Percentiles rank a stretch among this genome's conserved stretches.
Evolutionary conservation across 1,140 invertebrate genomes (phyloP).

Genomic region (Orius insidiosus): DNA sequence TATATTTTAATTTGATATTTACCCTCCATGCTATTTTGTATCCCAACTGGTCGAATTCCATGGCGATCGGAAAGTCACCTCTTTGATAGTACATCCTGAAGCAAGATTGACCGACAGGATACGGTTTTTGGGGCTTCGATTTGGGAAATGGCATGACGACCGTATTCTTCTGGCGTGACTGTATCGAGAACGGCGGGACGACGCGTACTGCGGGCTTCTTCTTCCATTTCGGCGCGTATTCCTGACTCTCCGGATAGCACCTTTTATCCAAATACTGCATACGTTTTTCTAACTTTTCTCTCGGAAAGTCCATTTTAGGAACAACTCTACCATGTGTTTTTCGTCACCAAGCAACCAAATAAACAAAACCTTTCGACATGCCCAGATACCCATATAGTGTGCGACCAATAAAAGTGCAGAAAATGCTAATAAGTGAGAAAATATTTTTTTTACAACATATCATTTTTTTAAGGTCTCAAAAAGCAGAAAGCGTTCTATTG

Average conservation of each 20-base stretch:
- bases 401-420: no score
- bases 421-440: no score
- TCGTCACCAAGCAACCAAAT: no score
- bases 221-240: background rate
- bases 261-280: constrained; percentile 4
- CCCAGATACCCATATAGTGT: no score
- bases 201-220: constrained; percentile 22
- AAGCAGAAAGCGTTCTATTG: no score
- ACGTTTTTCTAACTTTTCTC: constrained; percentile 4
- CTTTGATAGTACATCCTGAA: constrained; percentile 73
- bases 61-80: constrained; percentile 69
- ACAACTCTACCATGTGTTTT: no score
- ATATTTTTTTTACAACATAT: no score
- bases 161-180: constrained; percentile 55
- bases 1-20: no score
- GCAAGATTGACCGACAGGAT: constrained; percentile 32
- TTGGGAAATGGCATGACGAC: constrained; percentile 46
- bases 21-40: constrained; percentile 74
- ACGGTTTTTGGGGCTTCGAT: constrained; percentile 26
- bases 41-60: constrained; percentile 59
- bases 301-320: background rate
- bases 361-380: no score
- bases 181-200: constrained; percentile 63
- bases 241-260: background rate
- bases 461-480: no score